Evolutionary conservation across 2,113 vertebrate species (phyloP).

Genomic region (Melanotaenia duboulayi): DNA sequence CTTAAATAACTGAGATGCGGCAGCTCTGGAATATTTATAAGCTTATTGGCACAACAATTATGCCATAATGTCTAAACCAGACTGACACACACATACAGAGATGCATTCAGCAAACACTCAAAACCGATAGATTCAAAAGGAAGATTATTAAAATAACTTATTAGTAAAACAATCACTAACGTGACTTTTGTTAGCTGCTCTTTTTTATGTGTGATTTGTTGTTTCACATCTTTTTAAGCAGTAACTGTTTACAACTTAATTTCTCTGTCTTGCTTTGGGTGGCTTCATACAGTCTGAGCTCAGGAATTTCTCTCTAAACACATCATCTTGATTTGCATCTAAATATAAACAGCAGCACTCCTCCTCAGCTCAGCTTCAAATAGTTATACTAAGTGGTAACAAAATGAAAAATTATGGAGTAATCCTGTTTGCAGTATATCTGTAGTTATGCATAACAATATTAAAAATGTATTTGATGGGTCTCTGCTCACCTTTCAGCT

Average conservation of each 20-base stretch:
- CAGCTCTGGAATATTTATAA: no score
- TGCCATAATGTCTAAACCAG: slow-evolving; percentile 3
- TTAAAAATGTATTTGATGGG: background rate
- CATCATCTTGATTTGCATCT: slow-evolving; percentile 36
- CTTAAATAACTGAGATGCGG: no score
- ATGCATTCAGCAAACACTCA: background rate
- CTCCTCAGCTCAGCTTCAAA: slow-evolving; percentile 13
- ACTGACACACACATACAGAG: background rate
- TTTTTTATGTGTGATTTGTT: slow-evolving; percentile 9
- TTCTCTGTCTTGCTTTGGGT: slow-evolving; percentile 18
- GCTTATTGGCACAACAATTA: background rate
- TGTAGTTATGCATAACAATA: background rate
- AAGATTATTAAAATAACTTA: background rate
- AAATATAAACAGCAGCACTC: slow-evolving; percentile 21
- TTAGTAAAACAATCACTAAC: background rate
- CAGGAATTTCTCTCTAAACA: slow-evolving; percentile 53
- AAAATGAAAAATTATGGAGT: background rate
- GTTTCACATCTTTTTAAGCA: background rate
- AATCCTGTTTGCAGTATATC: background rate
- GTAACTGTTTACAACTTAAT: background rate
- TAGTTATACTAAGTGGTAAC: background rate
- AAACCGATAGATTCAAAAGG: slow-evolving; percentile 1
- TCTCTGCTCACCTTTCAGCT: slow-evolving; percentile 81
- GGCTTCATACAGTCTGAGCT: slow-evolving; percentile 47
- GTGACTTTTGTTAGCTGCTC: background rate